Evolutionary conservation across 2,888 invertebrate genomes (phyloP), one percentile per base, ranked within the genome.

Genomic region (Morpho deidamia): DNA sequence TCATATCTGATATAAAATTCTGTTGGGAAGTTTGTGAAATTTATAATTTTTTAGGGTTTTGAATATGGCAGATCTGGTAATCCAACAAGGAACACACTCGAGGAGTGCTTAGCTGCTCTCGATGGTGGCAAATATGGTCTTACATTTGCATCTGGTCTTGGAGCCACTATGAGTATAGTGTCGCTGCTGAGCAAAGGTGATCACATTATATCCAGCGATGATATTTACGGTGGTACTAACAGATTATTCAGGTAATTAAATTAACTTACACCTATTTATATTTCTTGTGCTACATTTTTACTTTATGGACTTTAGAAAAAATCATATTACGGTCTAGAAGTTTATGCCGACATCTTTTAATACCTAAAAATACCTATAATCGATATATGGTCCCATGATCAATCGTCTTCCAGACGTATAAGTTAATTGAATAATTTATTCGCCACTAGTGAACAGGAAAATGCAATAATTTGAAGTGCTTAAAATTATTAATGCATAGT

Each of bases 61-160:
- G 98, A 98, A 66, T 99, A 99, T 79, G 95, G 96, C 0, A 91
- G 99, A 72, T 95, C 97, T 74, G 98, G 97, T 38, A 99, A 99
- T 85, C 99, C 99, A 32, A 96, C 97, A 0, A 91, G 99, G 61
- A 93, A 95, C 64, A 94, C 95, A 23, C 86, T 99, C 55, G 98
- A 99, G 83, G 91, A 93, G 64, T 97, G 97, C 72, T 80, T 99
- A 42, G 99, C 99, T 2, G 92, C 96, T 0, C 80, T 99, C 56
- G 99, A 99, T 73, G 93, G 94, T 65, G 99, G 94, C 9, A 95
- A 97, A 80, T 91, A 96, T 82, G 96, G 94, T 62, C 70, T 95
- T 32, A 86, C 93, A 42, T 99, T 96, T 85, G 90, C 98, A 0
- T 98, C 99, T 7, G 99, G 99, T 1, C 89, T 99, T 44, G 98